Evolutionary conservation across 2,888 invertebrate species (phyloP), one percentile per base, ranked within the genome.

Genomic region (Halictus ligatus): DNA sequence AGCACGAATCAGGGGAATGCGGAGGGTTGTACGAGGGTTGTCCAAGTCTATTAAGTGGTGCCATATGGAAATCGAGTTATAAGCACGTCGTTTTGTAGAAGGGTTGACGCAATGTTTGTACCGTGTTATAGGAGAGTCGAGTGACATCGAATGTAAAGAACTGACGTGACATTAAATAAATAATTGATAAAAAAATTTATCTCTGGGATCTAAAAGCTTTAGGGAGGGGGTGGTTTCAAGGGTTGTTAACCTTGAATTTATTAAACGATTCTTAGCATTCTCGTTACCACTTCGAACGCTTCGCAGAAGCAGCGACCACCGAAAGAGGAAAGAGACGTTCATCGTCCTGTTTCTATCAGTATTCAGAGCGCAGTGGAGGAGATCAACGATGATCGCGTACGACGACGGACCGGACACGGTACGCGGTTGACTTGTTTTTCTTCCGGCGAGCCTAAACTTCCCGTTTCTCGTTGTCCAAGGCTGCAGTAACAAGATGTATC

Each of bases 401-500:
- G 10, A 78, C 54, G 29, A 78, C 54, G 29, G 58, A 46, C 46
- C 54, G 5, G 29, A 2, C 50, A n/a, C 18, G 64, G 21, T 54
- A 67, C 67, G n/a, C 4, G 46, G 46, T 15, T n/a, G 64, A 18
- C 54, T 76, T 25, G 58, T 71, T 48, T n/a, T 29, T 67, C 69
- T n/a, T 71, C 35, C 8, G 15, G 29, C 25, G 71, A 78, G 54
- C 18, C 64, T 75, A 75, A 84, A 72, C 71, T 84, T 75, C 64
- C 35, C 50, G 71, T 43, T 29, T 48, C 64, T 64, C 8, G 83
- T 80, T 78, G 74, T 75, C 85, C 75, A 69, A 69, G 72, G 29
- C 76, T 67, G 10, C 50, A 43, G 78, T 76, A 79, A 84, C 85
- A 84, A 81, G 78, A 72, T 76, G 72, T 85, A 80, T 64, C 85